Evolutionary conservation across 2,113 vertebrate genomes (phyloP).

Genomic region (Ornithorhynchus anatinus): DNA sequence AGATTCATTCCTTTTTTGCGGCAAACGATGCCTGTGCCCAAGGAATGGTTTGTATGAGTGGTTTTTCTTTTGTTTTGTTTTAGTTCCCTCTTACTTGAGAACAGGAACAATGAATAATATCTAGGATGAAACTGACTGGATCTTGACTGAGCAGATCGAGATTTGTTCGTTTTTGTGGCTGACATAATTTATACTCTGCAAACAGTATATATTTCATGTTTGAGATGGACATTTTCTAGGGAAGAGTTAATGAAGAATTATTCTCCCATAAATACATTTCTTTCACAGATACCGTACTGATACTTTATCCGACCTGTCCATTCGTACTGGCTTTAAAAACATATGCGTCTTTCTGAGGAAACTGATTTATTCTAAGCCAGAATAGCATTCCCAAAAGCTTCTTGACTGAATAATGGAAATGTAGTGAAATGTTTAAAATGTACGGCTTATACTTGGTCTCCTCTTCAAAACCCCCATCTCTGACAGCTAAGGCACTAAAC

Average conservation of each 20-base stretch:
- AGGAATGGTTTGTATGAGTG: too few species aligned
- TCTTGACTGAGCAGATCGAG: too few species aligned
- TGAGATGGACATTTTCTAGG: not conserved
- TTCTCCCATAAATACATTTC: not conserved
- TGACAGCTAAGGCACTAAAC: not conserved
- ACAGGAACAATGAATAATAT: too few species aligned
- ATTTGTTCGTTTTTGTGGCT: not conserved
- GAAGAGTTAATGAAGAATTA: slow-evolving; percentile 3
- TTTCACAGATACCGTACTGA: not conserved
- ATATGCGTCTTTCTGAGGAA: not conserved
- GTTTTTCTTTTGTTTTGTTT: too few species aligned
- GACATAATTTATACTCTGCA: slow-evolving; percentile 10
- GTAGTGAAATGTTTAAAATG: not conserved
- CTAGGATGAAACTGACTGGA: too few species aligned
- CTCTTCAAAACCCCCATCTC: not conserved
- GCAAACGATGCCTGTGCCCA: too few species aligned
- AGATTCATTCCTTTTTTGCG: too few species aligned
- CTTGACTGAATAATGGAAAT: not conserved
- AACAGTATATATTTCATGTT: not conserved
- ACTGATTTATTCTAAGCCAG: not conserved
- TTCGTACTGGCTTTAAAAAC: too few species aligned
- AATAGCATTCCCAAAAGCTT: not conserved
- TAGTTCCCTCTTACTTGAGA: too few species aligned
- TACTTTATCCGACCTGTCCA: not conserved
- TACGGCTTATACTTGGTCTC: not conserved